Base-by-base conservation (phyloP, 2,797 vertebrate species). In the Acomys russatus region DNA sequence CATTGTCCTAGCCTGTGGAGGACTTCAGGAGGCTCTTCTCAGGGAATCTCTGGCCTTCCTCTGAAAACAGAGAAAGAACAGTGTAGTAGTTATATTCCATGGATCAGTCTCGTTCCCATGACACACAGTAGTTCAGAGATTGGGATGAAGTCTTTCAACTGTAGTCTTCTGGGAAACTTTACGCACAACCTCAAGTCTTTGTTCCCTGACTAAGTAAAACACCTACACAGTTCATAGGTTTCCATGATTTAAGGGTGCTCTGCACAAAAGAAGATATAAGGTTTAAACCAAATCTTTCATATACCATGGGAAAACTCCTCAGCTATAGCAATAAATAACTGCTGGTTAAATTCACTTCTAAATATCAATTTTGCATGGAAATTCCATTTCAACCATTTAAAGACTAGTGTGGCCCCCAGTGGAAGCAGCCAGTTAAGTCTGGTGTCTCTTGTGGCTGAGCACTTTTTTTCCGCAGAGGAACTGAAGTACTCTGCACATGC, bases 281-380 rank as follows among this genome's bases (percentile, higher is more conserved):
- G 17, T 89, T 64, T 86, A 77, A 64, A 15, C 17, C 93, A 95
- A 96, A 96, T 90, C 38, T 88, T 88, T 90, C 22, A 11, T 18
- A 35, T 90, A 63, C 74, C 44, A 23, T n/a, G 85, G 80, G 82
- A 92, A 96, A 95, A 94, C 82, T 93, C 70, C 78, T 88, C 64
- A 14, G 64, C 86, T 78, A 94, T 91, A 96, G 70, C 63, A 92
- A 82, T 91, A 93, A 64, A 85, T 77, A 8, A 23, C 61, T 88
- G 63, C 85, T 61, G 49, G 88, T 88, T 96, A 96, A 97, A 22
- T 80, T 30, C 35, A 59, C 61, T 25, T 90, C 77, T 83, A 95
- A 95, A 92, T 90, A 79, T 84, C 93, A 92, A 6, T 78, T 87
- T 73, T 95, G 66, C 79, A 84, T 88, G 44, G 94, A 88, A 95